phyloP scores from a whole-genome alignment of 2,888 invertebrate species.

The Phasia obesa region DNA sequence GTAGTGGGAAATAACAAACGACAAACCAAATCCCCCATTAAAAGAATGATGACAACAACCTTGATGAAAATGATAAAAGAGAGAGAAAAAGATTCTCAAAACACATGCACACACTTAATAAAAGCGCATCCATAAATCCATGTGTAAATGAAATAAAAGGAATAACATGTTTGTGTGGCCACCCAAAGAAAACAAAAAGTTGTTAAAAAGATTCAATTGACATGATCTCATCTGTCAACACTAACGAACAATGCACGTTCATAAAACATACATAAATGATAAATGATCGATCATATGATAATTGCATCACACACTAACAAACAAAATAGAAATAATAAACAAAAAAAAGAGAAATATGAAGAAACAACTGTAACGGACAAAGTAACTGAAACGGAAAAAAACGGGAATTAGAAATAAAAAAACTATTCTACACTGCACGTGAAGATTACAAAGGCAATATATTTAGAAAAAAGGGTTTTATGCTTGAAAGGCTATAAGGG shows the following conservation, averaged over 20 bases:
- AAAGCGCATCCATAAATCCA: slow-evolving; percentile 15
- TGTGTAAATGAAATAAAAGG: slow-evolving; percentile 22
- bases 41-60: slow-evolving; percentile 36
- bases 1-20: not conserved
- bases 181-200: slow-evolving; percentile 58
- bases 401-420: no score
- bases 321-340: slow-evolving; percentile 9
- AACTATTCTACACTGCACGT: no score
- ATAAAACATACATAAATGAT: slow-evolving; percentile 60
- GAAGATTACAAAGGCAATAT: no score
- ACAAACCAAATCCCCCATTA: not conserved
- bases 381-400: not conserved
- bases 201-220: slow-evolving; percentile 54
- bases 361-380: slow-evolving; percentile 49
- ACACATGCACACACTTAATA: not conserved
- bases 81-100: not conserved
- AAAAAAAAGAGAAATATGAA: slow-evolving; percentile 39
- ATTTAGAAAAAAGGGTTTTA: no score
- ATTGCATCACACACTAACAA: slow-evolving; percentile 33
- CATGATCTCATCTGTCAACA: slow-evolving; percentile 69
- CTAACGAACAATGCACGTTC: slow-evolving; percentile 38
- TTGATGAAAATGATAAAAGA: slow-evolving; percentile 8
- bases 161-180: slow-evolving; percentile 42
- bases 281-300: slow-evolving; percentile 67
- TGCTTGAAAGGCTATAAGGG: no score